Percentiles rank a stretch among this genome's conserved stretches.
Conservation (phyloP, 1,140 invertebrate genomes). For the Hycleus phaleratus region DNA sequence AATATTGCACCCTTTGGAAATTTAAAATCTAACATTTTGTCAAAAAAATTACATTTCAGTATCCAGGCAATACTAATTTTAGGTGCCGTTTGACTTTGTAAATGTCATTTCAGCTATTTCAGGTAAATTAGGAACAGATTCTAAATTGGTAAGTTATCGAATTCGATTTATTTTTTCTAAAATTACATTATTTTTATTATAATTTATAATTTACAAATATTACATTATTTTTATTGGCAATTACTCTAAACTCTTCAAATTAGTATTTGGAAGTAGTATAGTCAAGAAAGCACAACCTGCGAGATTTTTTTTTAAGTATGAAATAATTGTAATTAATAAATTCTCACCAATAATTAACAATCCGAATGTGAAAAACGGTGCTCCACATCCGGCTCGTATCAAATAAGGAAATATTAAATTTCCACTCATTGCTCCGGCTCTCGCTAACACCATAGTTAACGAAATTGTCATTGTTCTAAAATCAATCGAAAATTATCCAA, state of each 20-base stretch:
- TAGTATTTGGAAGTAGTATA: slow-evolving; percentile 13
- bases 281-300: slow-evolving; percentile 10
- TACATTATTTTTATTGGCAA: neutral
- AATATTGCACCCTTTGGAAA: no score
- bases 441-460: slow-evolving; percentile 20
- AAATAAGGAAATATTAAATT: slow-evolving; percentile 25
- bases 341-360: slow-evolving; percentile 5
- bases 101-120: no score
- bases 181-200: no score
- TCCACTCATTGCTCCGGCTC: slow-evolving; percentile 21
- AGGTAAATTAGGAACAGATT: no score
- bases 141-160: no score
- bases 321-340: neutral
- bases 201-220: no score
- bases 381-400: slow-evolving; percentile 18
- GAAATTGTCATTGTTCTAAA: slow-evolving; percentile 19
- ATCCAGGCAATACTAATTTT: no score
- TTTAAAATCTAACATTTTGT: no score
- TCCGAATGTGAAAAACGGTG: slow-evolving; percentile 20
- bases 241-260: slow-evolving; percentile 15
- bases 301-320: no score
- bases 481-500: neutral
- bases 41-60: no score
- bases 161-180: no score
- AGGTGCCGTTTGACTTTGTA: no score